Evolutionary conservation across 2,797 vertebrate genomes (phyloP).

Genomic region (Parambassis ranga): DNA sequence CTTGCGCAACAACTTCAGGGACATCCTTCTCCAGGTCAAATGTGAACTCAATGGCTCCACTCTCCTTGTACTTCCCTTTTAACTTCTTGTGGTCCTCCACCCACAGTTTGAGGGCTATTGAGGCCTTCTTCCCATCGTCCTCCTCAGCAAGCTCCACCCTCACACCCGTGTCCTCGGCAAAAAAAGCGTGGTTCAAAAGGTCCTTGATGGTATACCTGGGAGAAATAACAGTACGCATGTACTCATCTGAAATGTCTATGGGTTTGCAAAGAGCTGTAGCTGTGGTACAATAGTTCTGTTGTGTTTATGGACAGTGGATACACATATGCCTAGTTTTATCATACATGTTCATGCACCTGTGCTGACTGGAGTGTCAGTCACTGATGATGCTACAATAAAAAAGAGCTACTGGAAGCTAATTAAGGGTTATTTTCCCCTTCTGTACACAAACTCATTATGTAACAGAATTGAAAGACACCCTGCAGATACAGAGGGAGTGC

Average conservation of each 20-base stretch:
- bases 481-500: slow-evolving; percentile 41
- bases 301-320: background rate
- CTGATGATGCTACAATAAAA: slow-evolving; percentile 1
- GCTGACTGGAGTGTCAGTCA: slow-evolving; percentile 3
- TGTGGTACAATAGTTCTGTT: background rate
- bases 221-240: background rate
- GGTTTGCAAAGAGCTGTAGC: background rate
- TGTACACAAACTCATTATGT: slow-evolving; percentile 44
- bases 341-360: slow-evolving; percentile 4
- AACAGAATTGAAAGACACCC: slow-evolving; percentile 41
- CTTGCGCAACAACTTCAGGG: slow-evolving; percentile 95
- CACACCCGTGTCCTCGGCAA: slow-evolving; percentile 97
- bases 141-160: slow-evolving; percentile 98
- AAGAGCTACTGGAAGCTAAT: slow-evolving; percentile 11
- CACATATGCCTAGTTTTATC: background rate
- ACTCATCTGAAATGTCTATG: background rate
- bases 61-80: slow-evolving; percentile 99
- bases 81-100: slow-evolving; percentile 98
- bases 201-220: slow-evolving; percentile 96
- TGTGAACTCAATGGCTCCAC: slow-evolving; percentile 96
- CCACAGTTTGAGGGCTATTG: slow-evolving; percentile 96
- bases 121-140: slow-evolving; percentile 93
- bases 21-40: slow-evolving; percentile 96
- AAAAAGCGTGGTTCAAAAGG: slow-evolving; percentile 96
- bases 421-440: slow-evolving; percentile 14